Evolutionary conservation across 1,140 invertebrate genomes (phyloP).

Genomic region (Oryctes rhinoceros): DNA sequence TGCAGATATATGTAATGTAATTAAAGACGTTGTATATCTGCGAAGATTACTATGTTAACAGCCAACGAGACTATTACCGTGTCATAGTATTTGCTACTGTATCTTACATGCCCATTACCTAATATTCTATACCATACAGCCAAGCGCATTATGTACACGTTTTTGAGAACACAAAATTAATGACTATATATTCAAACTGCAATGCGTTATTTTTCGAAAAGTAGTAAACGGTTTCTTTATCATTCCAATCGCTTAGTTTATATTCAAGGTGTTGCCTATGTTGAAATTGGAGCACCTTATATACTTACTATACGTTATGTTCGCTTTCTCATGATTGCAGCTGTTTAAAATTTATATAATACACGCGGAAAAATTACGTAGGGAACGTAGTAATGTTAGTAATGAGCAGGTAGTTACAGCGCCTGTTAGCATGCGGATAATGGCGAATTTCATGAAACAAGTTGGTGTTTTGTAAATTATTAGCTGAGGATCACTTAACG

Average conservation of each 20-base stretch:
- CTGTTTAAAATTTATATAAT: slow-evolving; percentile 24
- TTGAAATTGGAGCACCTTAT: slow-evolving; percentile 27
- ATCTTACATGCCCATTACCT: neutral
- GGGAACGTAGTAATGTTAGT: neutral
- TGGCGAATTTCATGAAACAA: neutral
- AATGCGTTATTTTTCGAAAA: neutral
- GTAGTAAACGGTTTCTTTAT: slow-evolving; percentile 30
- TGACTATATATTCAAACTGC: neutral
- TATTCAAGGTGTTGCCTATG: slow-evolving; percentile 32
- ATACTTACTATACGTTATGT: neutral
- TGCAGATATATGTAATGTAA: no score
- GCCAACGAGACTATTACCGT: neutral
- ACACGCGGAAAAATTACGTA: slow-evolving; percentile 16
- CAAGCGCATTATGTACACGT: neutral
- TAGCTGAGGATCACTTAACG: neutral
- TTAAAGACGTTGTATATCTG: no score
- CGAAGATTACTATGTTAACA: no score
- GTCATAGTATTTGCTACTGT: neutral
- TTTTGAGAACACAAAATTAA: slow-evolving; percentile 20
- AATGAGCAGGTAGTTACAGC: neutral
- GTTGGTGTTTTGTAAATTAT: neutral
- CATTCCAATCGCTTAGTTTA: slow-evolving; percentile 36
- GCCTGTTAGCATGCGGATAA: neutral
- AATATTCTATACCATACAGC: neutral
- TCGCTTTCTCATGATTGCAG: slow-evolving; percentile 25